A percentile compares a stretch with the other conserved stretches of the same genome.
Conservation (phyloP, 2,113 vertebrate genomes). For the Paralichthys olivaceus region DNA sequence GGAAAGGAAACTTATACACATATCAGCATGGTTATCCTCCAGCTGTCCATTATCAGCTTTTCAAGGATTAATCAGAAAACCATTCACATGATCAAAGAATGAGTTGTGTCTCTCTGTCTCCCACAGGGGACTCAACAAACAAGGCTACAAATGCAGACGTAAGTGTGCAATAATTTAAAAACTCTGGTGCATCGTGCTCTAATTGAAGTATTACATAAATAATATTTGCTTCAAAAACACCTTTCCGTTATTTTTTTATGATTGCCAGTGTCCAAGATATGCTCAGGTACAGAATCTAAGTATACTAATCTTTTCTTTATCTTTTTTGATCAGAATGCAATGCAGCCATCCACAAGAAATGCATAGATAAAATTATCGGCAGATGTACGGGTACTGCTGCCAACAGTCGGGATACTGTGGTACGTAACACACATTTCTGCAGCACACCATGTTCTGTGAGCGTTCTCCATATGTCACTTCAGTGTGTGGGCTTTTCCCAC, state of each 20-base stretch:
- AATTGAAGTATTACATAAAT: background rate
- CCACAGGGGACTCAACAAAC: constrained; percentile 96
- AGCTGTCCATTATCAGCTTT: background rate
- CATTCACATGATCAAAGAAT: constrained; percentile 17
- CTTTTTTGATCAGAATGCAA: constrained; percentile 90
- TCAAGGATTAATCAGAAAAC: constrained; percentile 9
- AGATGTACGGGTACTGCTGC: constrained; percentile 95
- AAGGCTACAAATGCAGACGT: constrained; percentile 99
- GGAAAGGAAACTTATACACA: constrained; percentile 17
- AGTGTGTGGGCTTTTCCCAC: constrained; percentile 11
- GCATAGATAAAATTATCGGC: constrained; percentile 98
- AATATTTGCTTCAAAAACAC: background rate
- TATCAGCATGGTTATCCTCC: background rate
- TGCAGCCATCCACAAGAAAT: constrained; percentile 99
- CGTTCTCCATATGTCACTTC: constrained; percentile 15
- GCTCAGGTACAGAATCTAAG: background rate
- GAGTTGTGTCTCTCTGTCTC: constrained; percentile 57
- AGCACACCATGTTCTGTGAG: constrained; percentile 35
- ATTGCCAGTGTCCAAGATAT: background rate
- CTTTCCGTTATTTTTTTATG: background rate
- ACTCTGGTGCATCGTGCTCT: background rate
- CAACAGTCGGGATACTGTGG: constrained; percentile 98
- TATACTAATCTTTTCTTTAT: background rate
- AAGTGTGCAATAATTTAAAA: constrained; percentile 76
- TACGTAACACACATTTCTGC: constrained; percentile 73